Evolutionary conservation across 2,888 invertebrate genomes (phyloP).

Genomic region (Hirtodrosophila duncani): DNA sequence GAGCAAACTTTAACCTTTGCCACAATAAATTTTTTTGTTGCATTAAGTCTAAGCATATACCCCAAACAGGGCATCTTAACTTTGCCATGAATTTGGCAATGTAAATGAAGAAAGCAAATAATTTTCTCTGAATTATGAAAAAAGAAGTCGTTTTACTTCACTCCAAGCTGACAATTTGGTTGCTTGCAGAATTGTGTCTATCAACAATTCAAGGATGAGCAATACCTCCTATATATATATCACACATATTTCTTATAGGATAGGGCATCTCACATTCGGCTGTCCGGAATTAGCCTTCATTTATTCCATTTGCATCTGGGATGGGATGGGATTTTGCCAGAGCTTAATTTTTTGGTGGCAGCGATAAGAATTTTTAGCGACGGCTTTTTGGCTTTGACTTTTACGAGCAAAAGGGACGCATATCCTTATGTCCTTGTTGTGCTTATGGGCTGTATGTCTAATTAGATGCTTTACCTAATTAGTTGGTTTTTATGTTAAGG

Average conservation of each 20-base stretch:
- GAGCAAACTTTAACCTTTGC: conserved; percentile 72
- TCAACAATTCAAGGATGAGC: no score
- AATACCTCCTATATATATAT: no score
- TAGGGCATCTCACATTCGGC: no score
- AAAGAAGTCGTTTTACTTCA: no score
- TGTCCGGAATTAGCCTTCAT: neutral
- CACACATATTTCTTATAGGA: no score
- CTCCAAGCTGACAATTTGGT: no score
- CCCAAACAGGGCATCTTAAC: no score
- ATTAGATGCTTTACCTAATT: conserved; percentile 70
- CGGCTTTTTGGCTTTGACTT: conserved; percentile 68
- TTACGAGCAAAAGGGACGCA: conserved; percentile 69
- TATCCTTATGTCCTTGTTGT: conserved; percentile 54
- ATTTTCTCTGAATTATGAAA: no score
- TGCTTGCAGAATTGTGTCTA: no score
- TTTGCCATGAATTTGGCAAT: no score
- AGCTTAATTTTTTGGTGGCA: conserved; percentile 46
- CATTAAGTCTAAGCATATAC: no score
- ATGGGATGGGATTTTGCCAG: conserved; percentile 13
- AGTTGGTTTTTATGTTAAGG: conserved; percentile 66
- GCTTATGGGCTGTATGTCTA: conserved; percentile 47
- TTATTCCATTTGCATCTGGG: conserved; percentile 1
- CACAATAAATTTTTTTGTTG: conserved; percentile 59
- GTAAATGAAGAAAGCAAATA: no score
- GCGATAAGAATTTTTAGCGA: conserved; percentile 69